A percentile compares a stretch with the other conserved stretches of the same genome.
Evolutionary conservation across 2,888 invertebrate species (phyloP).

Genomic region (Stenichneumon culpator): DNA sequence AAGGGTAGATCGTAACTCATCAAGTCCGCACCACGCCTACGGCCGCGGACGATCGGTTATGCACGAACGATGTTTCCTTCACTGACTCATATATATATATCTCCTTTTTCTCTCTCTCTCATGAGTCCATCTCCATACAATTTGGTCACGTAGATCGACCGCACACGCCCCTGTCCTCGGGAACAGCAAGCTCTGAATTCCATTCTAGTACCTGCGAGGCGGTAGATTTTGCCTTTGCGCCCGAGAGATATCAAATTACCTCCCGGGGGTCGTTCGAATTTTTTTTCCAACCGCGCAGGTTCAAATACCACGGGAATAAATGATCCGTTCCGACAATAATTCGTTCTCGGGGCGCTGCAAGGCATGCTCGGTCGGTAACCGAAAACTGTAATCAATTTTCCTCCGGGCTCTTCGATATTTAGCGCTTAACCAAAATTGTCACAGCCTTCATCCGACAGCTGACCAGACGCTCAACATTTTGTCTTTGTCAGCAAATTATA

Average conservation of each 20-base stretch:
- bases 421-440: no score
- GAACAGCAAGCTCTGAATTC: slow-evolving; percentile 55
- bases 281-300: not conserved
- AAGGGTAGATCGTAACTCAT: slow-evolving; percentile 78
- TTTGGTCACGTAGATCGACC: slow-evolving; percentile 75
- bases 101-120: slow-evolving; percentile 56
- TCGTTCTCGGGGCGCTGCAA: not conserved
- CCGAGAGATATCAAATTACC: slow-evolving; percentile 53
- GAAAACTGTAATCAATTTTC: no score
- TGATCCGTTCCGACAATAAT: slow-evolving; percentile 16
- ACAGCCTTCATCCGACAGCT: no score
- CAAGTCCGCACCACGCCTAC: slow-evolving; percentile 77
- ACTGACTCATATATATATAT: slow-evolving; percentile 36
- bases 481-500: no score
- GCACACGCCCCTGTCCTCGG: slow-evolving; percentile 73
- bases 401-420: no score
- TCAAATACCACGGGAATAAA: slow-evolving; percentile 35
- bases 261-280: slow-evolving; percentile 44
- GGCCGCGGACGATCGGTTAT: slow-evolving; percentile 56
- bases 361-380: no score
- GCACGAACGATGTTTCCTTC: slow-evolving; percentile 60
- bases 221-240: slow-evolving; percentile 65
- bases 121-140: slow-evolving; percentile 64
- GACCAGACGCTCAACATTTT: no score
- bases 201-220: slow-evolving; percentile 40